These are phyloP conservation scores for Diplogasteroides magnus DNA, from an alignment of 1,140 invertebrate genomes.

Conservation along the genomic window DNA sequence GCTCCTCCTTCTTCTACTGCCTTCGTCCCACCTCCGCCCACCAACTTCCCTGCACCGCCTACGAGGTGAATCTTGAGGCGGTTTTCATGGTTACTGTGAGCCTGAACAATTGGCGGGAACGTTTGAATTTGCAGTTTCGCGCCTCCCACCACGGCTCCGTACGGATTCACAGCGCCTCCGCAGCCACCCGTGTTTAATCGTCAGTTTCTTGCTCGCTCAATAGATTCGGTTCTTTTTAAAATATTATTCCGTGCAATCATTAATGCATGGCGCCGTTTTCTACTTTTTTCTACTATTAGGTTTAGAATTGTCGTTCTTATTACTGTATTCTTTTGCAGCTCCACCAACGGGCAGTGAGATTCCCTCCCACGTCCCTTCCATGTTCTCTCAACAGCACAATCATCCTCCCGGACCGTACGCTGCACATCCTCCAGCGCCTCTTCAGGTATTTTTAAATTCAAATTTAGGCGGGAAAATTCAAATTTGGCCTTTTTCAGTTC, in stretches of 20 bases:
- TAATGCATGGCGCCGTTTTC: no score
- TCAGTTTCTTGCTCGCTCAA: no score
- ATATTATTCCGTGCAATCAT: no score
- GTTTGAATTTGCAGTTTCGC: no score
- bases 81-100: background rate
- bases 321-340: background rate
- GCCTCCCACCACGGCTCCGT: no score
- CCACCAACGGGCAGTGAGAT: background rate
- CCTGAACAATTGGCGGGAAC: background rate
- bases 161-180: no score
- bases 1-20: background rate
- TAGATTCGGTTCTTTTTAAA: no score
- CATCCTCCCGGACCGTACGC: no score
- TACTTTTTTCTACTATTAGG: background rate
- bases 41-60: background rate
- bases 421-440: no score
- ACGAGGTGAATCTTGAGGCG: background rate
- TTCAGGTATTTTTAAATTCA: background rate
- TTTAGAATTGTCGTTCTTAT: background rate
- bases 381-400: background rate
- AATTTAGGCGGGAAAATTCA: no score
- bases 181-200: background rate
- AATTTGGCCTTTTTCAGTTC: slow-evolving; percentile 38
- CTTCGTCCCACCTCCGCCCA: background rate
- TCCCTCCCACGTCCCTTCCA: background rate